Conservation (phyloP, 1,140 invertebrate species). For the Drosophila ananassae region DNA sequence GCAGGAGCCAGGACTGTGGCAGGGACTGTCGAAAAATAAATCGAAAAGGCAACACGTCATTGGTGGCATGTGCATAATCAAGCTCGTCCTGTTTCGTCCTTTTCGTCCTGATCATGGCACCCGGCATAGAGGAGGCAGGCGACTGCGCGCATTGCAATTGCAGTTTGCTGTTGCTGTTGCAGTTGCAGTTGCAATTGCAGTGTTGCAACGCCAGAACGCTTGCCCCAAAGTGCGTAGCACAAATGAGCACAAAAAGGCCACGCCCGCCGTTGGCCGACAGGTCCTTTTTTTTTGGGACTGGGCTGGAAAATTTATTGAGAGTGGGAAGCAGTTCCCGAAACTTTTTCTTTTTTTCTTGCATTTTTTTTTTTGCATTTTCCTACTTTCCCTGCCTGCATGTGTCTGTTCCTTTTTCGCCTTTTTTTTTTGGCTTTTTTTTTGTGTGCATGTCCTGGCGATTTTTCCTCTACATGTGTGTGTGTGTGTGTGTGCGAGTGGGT, state of each 20-base stretch:
- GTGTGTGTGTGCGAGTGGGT: background rate
- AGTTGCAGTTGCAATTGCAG: conserved; percentile 51
- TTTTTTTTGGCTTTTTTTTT: conserved; percentile 11
- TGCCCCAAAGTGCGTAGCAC: conserved; percentile 68
- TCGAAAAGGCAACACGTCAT: conserved; percentile 76
- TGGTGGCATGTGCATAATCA: conserved; percentile 79
- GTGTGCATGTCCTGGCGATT: conserved; percentile 16
- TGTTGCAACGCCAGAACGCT: conserved; percentile 22
- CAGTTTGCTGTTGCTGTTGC: conserved; percentile 45
- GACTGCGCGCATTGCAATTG: conserved; percentile 22
- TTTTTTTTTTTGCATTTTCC: conserved; percentile 14
- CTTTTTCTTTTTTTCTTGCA: background rate
- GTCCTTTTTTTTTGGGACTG: background rate
- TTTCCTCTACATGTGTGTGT: conserved; percentile 24
- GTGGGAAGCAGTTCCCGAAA: background rate
- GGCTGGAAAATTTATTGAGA: background rate
- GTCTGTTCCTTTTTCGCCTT: conserved; percentile 22
- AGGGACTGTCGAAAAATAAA: conserved; percentile 68
- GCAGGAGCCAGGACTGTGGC: conserved; percentile 5
- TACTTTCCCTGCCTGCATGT: conserved; percentile 15
- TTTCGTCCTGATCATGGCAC: background rate
- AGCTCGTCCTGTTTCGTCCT: conserved; percentile 34
- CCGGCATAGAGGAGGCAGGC: conserved; percentile 1
- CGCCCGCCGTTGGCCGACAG: conserved; percentile 43
- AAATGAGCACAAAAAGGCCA: conserved; percentile 79